phyloP scores from a whole-genome alignment of 2,113 vertebrate genomes.

The Prinia subflava region DNA sequence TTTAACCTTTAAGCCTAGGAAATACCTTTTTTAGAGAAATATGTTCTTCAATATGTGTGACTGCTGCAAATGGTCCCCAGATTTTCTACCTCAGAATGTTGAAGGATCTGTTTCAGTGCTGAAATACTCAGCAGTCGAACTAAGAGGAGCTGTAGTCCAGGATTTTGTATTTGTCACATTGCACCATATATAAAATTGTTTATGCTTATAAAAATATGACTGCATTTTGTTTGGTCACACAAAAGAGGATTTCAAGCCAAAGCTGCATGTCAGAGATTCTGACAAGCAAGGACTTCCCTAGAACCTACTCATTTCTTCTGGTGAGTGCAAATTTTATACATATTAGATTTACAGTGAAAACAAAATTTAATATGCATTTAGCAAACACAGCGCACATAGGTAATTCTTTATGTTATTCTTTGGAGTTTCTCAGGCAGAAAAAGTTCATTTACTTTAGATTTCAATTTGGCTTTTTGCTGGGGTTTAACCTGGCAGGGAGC shows the following conservation, averaged over 20 bases:
- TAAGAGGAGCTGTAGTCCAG: neutral
- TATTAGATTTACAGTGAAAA: neutral
- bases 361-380: neutral
- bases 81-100: neutral
- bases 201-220: neutral
- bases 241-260: neutral
- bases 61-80: neutral
- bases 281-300: neutral
- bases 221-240: neutral
- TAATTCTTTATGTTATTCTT: neutral
- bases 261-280: neutral
- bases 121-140: neutral
- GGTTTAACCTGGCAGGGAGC: neutral
- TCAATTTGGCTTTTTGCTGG: neutral
- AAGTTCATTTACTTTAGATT: neutral
- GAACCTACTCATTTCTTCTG: neutral
- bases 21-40: neutral
- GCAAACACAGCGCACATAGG: accelerated
- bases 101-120: neutral
- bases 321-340: neutral
- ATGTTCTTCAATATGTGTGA: neutral
- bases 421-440: neutral
- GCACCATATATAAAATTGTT: neutral
- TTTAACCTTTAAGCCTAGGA: neutral
- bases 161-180: neutral